These are phyloP conservation scores for Ptilodon capucinus DNA, from an alignment of 2,888 invertebrate genomes.

Conservation along the genomic window DNA sequence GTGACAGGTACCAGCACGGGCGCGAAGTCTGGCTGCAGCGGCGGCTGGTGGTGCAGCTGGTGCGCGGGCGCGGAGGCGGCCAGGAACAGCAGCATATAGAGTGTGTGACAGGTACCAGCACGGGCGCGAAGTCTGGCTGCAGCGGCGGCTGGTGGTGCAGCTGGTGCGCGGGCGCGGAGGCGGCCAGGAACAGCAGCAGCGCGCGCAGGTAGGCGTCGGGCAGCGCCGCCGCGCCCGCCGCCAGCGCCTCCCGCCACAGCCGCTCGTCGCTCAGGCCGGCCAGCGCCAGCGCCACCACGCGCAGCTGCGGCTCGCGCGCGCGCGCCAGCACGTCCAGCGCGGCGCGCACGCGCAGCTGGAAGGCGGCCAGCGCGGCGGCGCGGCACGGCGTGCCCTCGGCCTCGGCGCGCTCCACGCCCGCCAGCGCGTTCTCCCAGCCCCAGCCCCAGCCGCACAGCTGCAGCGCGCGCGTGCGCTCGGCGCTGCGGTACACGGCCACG, in stretches of 20 bases:
- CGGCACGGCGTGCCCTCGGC: slow-evolving; percentile 87
- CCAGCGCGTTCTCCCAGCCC: slow-evolving; percentile 85
- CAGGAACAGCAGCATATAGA: too few relatives aligned
- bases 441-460: slow-evolving; percentile 95
- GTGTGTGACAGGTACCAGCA: slow-evolving; percentile 9
- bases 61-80: too few relatives aligned
- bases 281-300: slow-evolving; percentile 83
- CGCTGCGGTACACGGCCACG: slow-evolving; percentile 57
- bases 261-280: slow-evolving; percentile 91
- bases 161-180: slow-evolving; percentile 78
- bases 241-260: slow-evolving; percentile 91
- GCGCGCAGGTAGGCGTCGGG: slow-evolving; percentile 95
- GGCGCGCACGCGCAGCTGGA: slow-evolving; percentile 91
- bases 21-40: slow-evolving; percentile 21
- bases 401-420: slow-evolving; percentile 84
- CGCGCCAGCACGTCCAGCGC: slow-evolving; percentile 94
- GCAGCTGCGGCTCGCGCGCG: slow-evolving; percentile 73
- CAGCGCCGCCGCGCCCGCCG: slow-evolving; percentile 89
- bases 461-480: slow-evolving; percentile 90
- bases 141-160: slow-evolving; percentile 82
- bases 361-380: slow-evolving; percentile 95
- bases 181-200: slow-evolving; percentile 94
- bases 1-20: slow-evolving; percentile 11
- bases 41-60: too few relatives aligned
- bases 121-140: slow-evolving; percentile 18